Evolutionary conservation across 1,140 invertebrate genomes (phyloP), one percentile per base, ranked within the genome.

Genomic region (Pseudomyrmex pallidus): DNA sequence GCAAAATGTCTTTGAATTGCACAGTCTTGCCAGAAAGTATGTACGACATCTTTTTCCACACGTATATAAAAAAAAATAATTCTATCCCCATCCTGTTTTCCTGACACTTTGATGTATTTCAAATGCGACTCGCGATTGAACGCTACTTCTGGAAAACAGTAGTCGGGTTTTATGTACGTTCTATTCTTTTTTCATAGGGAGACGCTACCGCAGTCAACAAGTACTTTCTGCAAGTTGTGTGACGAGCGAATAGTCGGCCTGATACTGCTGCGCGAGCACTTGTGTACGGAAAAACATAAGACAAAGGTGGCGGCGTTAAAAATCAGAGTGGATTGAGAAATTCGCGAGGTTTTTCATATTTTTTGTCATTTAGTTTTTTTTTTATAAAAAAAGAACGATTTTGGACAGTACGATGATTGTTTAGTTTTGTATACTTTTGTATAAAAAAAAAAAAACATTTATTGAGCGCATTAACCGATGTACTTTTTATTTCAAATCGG

Each of bases 211-310:
- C 35, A 35, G 35, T 7, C 35, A 35, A 0, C 35, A 35, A 35
- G 5, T 7, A 7, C 90, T 25, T 4, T 52, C 5, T 96, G 95
- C 84, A 88, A 92, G 73, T 84, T 96, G 22, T 96, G 95, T 82
- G 80, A 94, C 5, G 83, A 90, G n/a, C 12, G 72, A 2, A 74
- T 95, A 1, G 89, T 91, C 22, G 90, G 89, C 50, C 74, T 95
- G 5, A 74, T 85, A 1, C 83, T 94, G 78, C 76, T 96, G 2
- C 91, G 95, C 9, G 67, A 90, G 46, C 95, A 95, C 89, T 86
- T 95, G 10, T 91, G 93, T 2, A 92, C 94, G 0, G 72, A 90
- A 54, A 70, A 91, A 13, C 95, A 95, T 89, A 90, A 62, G 63
- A 61, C 56, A 48, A 80, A 84, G 0, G 25, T 64, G 70, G 61